Evolutionary conservation across 2,113 vertebrate genomes (phyloP), one percentile per base, ranked within the genome.

Genomic region (Aleadryas rufinucha): DNA sequence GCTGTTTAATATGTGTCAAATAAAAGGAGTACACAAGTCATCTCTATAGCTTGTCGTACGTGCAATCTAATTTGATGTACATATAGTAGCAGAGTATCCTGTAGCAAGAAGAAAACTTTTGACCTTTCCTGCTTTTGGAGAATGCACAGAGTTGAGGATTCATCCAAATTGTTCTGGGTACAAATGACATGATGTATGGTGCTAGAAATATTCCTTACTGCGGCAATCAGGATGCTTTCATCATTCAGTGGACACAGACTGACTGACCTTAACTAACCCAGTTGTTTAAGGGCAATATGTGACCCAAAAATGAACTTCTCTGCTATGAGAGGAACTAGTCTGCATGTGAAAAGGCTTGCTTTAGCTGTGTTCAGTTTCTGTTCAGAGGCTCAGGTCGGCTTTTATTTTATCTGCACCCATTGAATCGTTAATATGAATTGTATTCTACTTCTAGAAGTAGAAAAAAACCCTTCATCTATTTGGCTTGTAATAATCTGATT

Each of bases 71-170:
- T 93, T 90, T 83, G 85, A 94, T 84, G 68, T 74, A 86, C 77
- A n/a, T n/a, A 66, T 23, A 66, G 64, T 59, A 93, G 80, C 59
- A 87, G 30, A 93, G 83, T 89, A 92, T 93, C 86, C 94, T 95
- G 94, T 97, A 95, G 89, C 88, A 97, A 95, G 86, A 95, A 66
- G 86, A 92, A 93, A 96, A 95, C 94, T 95, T 94, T 93, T 96
- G 94, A 95, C 94, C 94, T 96, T 93, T 96, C 47, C 83, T 93
- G 75, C 93, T 89, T 95, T 95, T 93, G 68, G 63, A 93, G 65
- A 87, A 49, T 16, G 70, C 60, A 54, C n/a, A 68, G 44, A 91
- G 92, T 79, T 91, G 78, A 39, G 30, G 80, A 71, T 93, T 95
- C 77, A 89, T 92, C 91, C 93, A 78, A 90, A 92, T 75, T 84